Base-by-base conservation (phyloP, 1,140 invertebrate species). In the Panulirus ornatus region DNA sequence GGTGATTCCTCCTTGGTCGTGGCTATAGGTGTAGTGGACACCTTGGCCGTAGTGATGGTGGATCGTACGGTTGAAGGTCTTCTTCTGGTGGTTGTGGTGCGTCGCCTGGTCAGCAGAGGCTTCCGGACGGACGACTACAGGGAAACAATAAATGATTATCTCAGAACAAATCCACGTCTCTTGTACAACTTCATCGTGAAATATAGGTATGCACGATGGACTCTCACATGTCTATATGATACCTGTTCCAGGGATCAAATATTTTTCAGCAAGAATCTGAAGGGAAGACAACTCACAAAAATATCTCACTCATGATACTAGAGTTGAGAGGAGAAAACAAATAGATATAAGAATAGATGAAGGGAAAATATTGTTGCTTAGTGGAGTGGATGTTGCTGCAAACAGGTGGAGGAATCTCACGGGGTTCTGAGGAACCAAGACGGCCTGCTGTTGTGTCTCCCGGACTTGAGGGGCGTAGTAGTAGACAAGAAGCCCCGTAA, bases 401-500 rank as follows among this genome's bases (percentile, higher is more conserved):
- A 47, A n/a, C 19, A 36, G 0, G 47, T 54, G n/a, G 51, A 40
- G 76, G 16, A 83, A 42, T 27, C 19, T 40, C 30, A 58, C 70
- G 40, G 38, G 27, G 6, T 71, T 47, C 2, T 16, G 38, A 2
- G 78, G 38, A 2, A 82, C 19, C 34, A 76, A 27, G 30, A 89
- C 19, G 2, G 85, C 22, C 54, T 81, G 40, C 3, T 71, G 58
- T 19, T 83, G 44, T 0, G 9, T 34, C 11, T 75, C 42, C 27
- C 44, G 44, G 27, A 36, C 40, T 66, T 75, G 79, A 0, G 95
- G 95, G 2, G 95, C 95, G 88, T 96, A 96, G 93, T 96, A 96
- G 92, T 96, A 96, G 2, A 96, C 96, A 78, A 96, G 93, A 3
- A 96, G 94, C 2, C 95, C 95, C 9, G 96, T 96, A 47, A 95